Evolutionary conservation across 2,888 invertebrate species (phyloP), one percentile per base, ranked within the genome.

Genomic region (Lochmaea capreae): DNA sequence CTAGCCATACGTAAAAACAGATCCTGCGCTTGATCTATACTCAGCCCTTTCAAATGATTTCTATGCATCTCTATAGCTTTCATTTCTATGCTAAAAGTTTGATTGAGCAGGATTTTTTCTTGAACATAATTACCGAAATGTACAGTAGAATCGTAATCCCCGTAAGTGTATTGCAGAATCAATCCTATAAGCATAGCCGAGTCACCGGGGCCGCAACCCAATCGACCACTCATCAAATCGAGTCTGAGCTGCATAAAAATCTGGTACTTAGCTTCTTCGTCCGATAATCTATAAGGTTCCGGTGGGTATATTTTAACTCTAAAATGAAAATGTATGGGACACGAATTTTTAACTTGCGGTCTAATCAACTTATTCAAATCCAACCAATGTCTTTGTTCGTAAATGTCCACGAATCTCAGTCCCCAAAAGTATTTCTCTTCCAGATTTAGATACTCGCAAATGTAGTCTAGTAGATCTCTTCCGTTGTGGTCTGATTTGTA

Each of bases 301-400:
- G 77, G 77, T 18, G 80, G 80, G 33, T 79, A 80, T 14, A 80
- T 78, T 65, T 81, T 81, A 14, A 78, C 71, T 67, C 80, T 75
- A 61, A 80, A 80, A 39, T 79, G 76, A 54, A 80, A 80, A 61
- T 79, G 69, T 10, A 76, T 74, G 12, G 78, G 78, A 16, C 75
- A 74, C 11, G 78, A 66, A 42, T 77, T 70, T 54, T 70, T 77
- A 12, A 80, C 76, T 68, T 81, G 81, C n/a, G 73, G 43, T 58
- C 77, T 63, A 10, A 81, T 77, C n/a, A 79, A 73, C 61, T 75
- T 76, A 42, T 77, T 67, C 39, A 74, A 33, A n/a, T 78, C 78
- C 52, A 81, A 66, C 80, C 80, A 81, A 68, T 79, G 76, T 26
- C 77, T 72, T 26, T 78, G 76, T n/a, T 78, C 80, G 65, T 74